These are phyloP conservation scores for Heliconius congener DNA, from an alignment of 1,140 invertebrate species.

Conservation along the genomic window DNA sequence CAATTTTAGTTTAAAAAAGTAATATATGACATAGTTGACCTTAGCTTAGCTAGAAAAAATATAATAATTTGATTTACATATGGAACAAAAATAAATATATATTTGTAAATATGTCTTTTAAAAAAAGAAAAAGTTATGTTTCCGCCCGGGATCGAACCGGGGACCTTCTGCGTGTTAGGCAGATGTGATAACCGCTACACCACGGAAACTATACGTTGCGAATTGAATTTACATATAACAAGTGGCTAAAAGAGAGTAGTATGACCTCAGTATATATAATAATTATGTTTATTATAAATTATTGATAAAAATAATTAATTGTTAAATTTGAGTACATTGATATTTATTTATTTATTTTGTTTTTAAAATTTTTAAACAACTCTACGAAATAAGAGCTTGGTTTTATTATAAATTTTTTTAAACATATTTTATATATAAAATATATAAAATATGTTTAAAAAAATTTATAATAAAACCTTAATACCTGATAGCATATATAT, in stretches of 20 bases:
- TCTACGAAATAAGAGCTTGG: too few relatives aligned
- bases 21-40: too few relatives aligned
- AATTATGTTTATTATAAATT: too few relatives aligned
- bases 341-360: too few relatives aligned
- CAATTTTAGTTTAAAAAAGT: too few relatives aligned
- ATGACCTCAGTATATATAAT: not conserved
- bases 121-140: slow-evolving; percentile 41
- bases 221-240: not conserved
- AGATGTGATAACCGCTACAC: slow-evolving; percentile 62
- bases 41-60: too few relatives aligned
- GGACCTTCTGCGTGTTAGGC: slow-evolving; percentile 63
- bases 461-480: too few relatives aligned
- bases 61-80: not conserved
- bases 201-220: slow-evolving; percentile 43
- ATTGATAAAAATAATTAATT: not conserved
- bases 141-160: slow-evolving; percentile 66
- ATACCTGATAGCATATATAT: too few relatives aligned
- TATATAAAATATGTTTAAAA: too few relatives aligned
- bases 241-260: not conserved
- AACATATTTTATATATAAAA: too few relatives aligned
- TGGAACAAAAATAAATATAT: not conserved
- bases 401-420: too few relatives aligned
- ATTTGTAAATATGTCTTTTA: not conserved
- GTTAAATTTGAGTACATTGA: not conserved
- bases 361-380: too few relatives aligned